A percentile compares a stretch with the other conserved stretches of the same genome.
These are phyloP conservation scores for Enteromius anoplus DNA, from an alignment of 2,797 vertebrate genomes.

Conservation along the genomic window DNA sequence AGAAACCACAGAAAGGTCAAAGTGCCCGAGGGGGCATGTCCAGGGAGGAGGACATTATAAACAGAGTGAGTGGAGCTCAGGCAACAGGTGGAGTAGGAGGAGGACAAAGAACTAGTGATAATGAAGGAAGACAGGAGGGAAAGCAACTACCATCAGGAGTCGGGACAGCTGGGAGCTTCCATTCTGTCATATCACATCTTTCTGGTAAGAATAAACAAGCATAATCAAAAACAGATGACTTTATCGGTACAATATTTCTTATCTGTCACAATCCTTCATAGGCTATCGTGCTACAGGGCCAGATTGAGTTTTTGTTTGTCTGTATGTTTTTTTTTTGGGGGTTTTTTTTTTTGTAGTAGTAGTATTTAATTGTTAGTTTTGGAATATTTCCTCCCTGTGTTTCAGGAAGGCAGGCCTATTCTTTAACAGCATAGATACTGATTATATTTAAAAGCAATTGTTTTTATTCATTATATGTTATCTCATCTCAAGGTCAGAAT, in stretches of 20 bases:
- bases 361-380: background rate
- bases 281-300: background rate
- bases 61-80: slow-evolving; percentile 40
- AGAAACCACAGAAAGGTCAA: slow-evolving; percentile 69
- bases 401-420: background rate
- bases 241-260: slow-evolving; percentile 2
- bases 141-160: slow-evolving; percentile 49
- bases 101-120: slow-evolving; percentile 61
- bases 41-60: slow-evolving; percentile 56
- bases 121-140: slow-evolving; percentile 59
- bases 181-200: slow-evolving; percentile 73
- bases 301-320: background rate
- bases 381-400: background rate
- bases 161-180: slow-evolving; percentile 66
- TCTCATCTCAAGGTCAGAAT: slow-evolving; percentile 74
- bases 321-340: too few relatives aligned
- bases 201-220: slow-evolving; percentile 71
- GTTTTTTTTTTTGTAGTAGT: background rate
- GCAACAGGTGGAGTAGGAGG: slow-evolving; percentile 71
- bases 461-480: slow-evolving; percentile 29
- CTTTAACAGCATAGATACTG: background rate
- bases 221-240: slow-evolving; percentile 23
- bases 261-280: background rate
- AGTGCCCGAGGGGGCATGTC: slow-evolving; percentile 37
- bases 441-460: background rate